phyloP scores from a whole-genome alignment of 1,140 invertebrate genomes.

The Megalopta genalis region DNA sequence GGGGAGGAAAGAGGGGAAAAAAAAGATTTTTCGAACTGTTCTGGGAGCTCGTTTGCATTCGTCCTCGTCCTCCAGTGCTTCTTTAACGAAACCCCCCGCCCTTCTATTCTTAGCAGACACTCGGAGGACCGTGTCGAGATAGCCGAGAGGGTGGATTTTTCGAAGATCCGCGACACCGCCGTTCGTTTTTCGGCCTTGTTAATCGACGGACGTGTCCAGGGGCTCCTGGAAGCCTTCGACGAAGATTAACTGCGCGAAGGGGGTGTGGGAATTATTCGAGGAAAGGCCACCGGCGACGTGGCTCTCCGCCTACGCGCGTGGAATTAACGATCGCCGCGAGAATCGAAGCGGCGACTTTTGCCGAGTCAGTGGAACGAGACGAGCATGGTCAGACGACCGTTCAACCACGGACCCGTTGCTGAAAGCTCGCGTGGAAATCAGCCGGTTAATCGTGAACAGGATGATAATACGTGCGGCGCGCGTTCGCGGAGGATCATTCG shows the following conservation, averaged over 20 bases:
- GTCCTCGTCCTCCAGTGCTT: background rate
- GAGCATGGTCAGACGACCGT: background rate
- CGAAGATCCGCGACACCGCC: background rate
- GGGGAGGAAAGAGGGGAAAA: background rate
- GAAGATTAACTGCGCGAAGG: slow-evolving; percentile 53
- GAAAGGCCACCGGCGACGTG: slow-evolving; percentile 19
- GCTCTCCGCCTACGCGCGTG: background rate
- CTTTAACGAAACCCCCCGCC: background rate
- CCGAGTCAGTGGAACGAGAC: background rate
- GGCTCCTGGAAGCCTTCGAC: background rate
- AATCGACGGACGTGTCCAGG: slow-evolving; percentile 2
- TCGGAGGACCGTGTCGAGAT: background rate
- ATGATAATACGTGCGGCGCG: no score
- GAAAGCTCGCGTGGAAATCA: no score
- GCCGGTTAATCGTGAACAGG: no score
- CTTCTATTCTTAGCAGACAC: background rate
- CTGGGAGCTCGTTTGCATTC: background rate
- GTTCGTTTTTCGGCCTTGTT: background rate
- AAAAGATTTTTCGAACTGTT: background rate
- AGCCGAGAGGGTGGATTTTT: background rate
- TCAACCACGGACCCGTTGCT: no score
- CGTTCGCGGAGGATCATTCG: no score
- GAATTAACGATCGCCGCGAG: slow-evolving; percentile 30
- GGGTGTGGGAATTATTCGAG: slow-evolving; percentile 51
- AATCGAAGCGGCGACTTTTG: slow-evolving; percentile 26